Percentiles rank a stretch among this genome's conserved stretches.
phyloP scores from a whole-genome alignment of 2,113 vertebrate genomes.

The Maccullochella peelii region DNA sequence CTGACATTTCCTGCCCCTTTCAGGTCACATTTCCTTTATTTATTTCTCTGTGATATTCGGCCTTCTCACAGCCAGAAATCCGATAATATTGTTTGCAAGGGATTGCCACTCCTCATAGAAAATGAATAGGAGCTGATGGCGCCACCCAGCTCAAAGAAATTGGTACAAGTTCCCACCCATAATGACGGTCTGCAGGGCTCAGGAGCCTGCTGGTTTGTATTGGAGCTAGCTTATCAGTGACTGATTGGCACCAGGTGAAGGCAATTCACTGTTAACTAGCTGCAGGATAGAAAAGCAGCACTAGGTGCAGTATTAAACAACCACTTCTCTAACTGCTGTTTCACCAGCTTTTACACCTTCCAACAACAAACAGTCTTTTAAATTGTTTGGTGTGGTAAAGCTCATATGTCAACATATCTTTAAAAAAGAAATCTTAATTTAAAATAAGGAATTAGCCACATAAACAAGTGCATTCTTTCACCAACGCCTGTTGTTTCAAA shows the following conservation, averaged over 20 bases:
- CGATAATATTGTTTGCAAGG: not conserved
- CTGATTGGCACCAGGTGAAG: conserved; percentile 36
- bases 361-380: not conserved
- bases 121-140: not conserved
- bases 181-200: conserved; percentile 22
- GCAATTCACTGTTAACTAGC: conserved; percentile 43
- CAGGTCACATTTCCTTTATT: not conserved
- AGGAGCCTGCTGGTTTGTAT: conserved; percentile 10
- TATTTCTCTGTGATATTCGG: not conserved
- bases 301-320: not conserved
- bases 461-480: not conserved
- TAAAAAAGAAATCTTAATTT: too few species aligned
- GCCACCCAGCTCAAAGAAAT: not conserved
- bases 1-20: not conserved
- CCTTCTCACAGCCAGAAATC: not conserved
- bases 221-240: conserved; percentile 8
- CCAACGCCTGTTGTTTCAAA: not conserved
- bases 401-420: not conserved
- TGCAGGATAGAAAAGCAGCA: not conserved
- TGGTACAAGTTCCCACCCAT: not conserved
- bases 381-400: not conserved
- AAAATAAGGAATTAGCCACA: not conserved
- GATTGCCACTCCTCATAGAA: not conserved
- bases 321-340: not conserved
- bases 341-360: too few species aligned